Percentiles rank a stretch among this genome's conserved stretches.
These are phyloP conservation scores for Lacerta bilineata DNA, from an alignment of 2,797 vertebrate genomes.

Conservation along the genomic window DNA sequence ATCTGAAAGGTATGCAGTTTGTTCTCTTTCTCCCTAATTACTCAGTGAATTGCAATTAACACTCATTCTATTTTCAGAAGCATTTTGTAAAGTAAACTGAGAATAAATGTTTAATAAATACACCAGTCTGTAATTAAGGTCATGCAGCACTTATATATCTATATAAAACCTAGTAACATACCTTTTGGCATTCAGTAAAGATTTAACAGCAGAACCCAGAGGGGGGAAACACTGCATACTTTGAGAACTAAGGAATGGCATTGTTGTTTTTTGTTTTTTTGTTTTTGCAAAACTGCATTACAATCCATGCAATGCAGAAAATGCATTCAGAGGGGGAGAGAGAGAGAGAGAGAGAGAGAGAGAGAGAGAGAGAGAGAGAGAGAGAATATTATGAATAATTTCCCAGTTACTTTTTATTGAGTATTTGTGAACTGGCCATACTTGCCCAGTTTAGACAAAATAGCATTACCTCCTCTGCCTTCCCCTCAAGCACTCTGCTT, in stretches of 20 bases:
- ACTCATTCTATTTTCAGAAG: slow-evolving; percentile 47
- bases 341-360: too few species aligned
- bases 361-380: too few species aligned
- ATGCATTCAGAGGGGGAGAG: too few species aligned
- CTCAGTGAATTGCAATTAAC: slow-evolving; percentile 35
- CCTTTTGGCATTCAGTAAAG: slow-evolving; percentile 17
- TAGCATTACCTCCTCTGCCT: neutral
- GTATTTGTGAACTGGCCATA: neutral
- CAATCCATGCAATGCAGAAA: slow-evolving; percentile 34
- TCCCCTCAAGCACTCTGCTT: neutral
- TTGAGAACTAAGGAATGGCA: neutral
- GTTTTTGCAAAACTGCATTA: neutral
- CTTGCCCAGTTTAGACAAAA: neutral
- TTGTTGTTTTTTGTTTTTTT: neutral
- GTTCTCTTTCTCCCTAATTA: slow-evolving; percentile 41
- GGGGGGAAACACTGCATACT: neutral
- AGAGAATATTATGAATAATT: slow-evolving; percentile 1
- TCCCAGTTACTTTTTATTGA: slow-evolving; percentile 10
- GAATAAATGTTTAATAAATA: neutral
- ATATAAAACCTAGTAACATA: neutral
- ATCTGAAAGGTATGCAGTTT: slow-evolving; percentile 40
- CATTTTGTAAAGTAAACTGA: slow-evolving; percentile 29
- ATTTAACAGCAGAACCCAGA: slow-evolving; percentile 10
- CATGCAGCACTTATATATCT: too few species aligned
- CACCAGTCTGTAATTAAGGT: neutral